Evolutionary conservation across 1,140 invertebrate species (phyloP), one percentile per base, ranked within the genome.

Genomic region (Cheumatopsyche charites): DNA sequence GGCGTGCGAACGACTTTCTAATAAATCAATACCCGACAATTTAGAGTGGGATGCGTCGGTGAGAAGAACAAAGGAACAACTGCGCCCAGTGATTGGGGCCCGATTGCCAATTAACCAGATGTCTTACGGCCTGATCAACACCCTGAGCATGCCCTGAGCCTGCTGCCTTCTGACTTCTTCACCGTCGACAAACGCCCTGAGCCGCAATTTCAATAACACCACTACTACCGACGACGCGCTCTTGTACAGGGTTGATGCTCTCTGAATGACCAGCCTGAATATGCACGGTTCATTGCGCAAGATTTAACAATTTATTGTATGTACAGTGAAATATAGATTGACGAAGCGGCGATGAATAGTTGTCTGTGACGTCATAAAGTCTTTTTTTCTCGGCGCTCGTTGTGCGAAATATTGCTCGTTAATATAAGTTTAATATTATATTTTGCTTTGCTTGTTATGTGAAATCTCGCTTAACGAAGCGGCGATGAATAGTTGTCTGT

Each of bases 31-130:
- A 65, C 47, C 29, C n/a, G 47, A 52, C 47, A 36, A 61, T 19
- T 21, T 23, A 61, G 55, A 17, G 55, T 36, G 29, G 29, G 47
- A 52, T 52, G 47, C 15, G 15, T 52, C 47, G 47, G 15, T 19
- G 6, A 36, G 23, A 19, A 61, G 62, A 42, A 65, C 62, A 65
- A 65, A 65, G 62, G 29, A 36, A 36, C n/a, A 9, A 36, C 29
- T 36, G n/a, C 19, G 7, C n/a, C 62, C 26, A 42, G n/a, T 65
- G 62, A 65, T 62, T 62, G 23, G 26, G 19, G 23, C n/a, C 58
- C 58, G 65, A 67, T 67, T 67, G 65, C 65, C 65, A 67, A 67
- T 67, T 67, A 67, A 67, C 65, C 26, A 67, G 65, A 67, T 67
- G 65, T 67, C 65, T 67, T 67, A 67, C 65, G 43, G 43, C 65